Evolutionary conservation across 2,113 vertebrate species (phyloP).

Genomic region (Oxyura jamaicensis): DNA sequence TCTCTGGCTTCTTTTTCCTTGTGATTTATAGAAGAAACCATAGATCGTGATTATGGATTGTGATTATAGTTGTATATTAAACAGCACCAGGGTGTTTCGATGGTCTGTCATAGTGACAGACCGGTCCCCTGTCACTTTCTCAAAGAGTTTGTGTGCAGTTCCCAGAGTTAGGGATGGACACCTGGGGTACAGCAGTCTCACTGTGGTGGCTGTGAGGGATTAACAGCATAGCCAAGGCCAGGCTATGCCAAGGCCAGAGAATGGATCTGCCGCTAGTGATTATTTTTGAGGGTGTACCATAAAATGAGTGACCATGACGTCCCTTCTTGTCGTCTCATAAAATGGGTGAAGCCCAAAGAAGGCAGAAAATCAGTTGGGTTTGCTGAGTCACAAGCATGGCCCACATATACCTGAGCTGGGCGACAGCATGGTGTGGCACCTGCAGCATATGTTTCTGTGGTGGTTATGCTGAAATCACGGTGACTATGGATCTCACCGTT

Average conservation of each 20-base stretch:
- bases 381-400: background rate
- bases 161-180: background rate
- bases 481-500: background rate
- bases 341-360: background rate
- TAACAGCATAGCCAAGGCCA: background rate
- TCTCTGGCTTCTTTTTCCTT: background rate
- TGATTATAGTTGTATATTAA: background rate
- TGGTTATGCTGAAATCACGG: background rate
- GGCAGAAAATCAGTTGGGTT: background rate
- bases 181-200: fast-evolving
- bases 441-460: background rate
- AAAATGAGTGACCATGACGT: background rate
- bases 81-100: background rate
- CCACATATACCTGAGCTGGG: fast-evolving
- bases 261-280: background rate
- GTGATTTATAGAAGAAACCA: background rate
- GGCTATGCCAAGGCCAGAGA: background rate
- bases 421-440: no score
- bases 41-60: background rate
- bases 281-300: background rate
- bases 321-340: background rate
- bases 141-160: background rate
- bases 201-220: background rate
- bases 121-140: background rate
- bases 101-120: background rate